These are phyloP conservation scores for Strigamia crassipes DNA, from an alignment of 2,888 invertebrate genomes.

Conservation along the genomic window DNA sequence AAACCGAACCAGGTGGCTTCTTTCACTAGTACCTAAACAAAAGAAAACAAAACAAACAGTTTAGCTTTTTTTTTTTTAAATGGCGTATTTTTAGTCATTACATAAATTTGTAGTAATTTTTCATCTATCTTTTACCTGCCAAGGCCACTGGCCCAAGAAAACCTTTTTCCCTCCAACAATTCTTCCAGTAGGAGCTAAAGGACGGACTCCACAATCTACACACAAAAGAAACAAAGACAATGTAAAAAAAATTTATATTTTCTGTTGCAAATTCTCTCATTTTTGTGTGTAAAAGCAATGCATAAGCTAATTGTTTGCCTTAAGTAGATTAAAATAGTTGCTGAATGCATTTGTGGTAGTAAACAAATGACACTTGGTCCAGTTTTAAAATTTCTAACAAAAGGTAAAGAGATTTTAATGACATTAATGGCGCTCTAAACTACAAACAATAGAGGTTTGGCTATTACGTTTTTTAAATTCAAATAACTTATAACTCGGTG, in stretches of 20 bases:
- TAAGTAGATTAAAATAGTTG: no score
- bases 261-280: no score
- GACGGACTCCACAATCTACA: slow-evolving; percentile 85
- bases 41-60: neutral
- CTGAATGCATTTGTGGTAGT: no score
- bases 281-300: no score
- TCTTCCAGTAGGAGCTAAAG: slow-evolving; percentile 70
- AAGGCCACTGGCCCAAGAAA: slow-evolving; percentile 85
- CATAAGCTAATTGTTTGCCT: neutral
- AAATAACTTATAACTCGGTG: no score
- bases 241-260: neutral
- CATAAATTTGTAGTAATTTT: neutral
- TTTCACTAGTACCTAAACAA: slow-evolving; percentile 51
- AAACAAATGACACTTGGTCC: no score
- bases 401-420: no score
- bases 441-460: no score
- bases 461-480: no score
- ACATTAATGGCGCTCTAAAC: no score
- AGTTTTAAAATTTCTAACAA: no score
- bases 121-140: slow-evolving; percentile 66
- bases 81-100: no score
- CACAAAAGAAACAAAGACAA: slow-evolving; percentile 51
- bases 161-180: slow-evolving; percentile 90
- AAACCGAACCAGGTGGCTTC: slow-evolving; percentile 54
- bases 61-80: neutral